Base-by-base conservation (phyloP, 1,140 invertebrate species). In the Eufriesea mexicana region DNA sequence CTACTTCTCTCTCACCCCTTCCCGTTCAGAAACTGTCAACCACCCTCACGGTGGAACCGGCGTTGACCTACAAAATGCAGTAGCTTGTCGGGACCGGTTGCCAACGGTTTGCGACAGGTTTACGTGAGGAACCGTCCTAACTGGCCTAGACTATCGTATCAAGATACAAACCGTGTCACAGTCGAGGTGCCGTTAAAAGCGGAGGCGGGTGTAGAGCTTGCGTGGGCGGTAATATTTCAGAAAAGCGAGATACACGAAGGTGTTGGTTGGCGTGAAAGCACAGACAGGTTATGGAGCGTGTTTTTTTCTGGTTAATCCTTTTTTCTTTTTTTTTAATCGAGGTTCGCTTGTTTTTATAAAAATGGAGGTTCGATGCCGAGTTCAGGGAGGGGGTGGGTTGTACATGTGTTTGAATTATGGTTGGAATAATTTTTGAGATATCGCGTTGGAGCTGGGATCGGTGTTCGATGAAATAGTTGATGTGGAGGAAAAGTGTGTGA, bases 51-150 rank as follows among this genome's bases (percentile, higher is more conserved):
- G 83, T 57, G 70, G 77, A 86, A 75, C 87, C 73, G 61, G 71
- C 72, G 82, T 83, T 89, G 88, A 89, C 88, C 88, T 89, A 89
- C 82, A 89, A 89, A 89, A 89, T 84, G 88, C 78, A 89, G 84
- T 83, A 79, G 87, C 81, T 89, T 89, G 88, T 89, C 87, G 72
- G 66, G 86, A 89, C 79, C 84, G 84, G 86, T 89, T 84, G 80
- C 45, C 84, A 89, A 88, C 86, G 86, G 84, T 89, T 89, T 83
- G 84, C 86, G 87, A 89, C 87, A 88, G 86, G 73, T 82, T 89
- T 88, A 89, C 80, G 80, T 62, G 84, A 88, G 72, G 84, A 88
- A 88, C 86, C 49, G 47, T 79, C 75, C 86, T 85, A 88, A 85
- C 86, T 88, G 83, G 74, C 75, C 84, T 73, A 64, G 78, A 83